These are phyloP conservation scores for Loripinus fragilis DNA, from an alignment of 2,888 invertebrate species.

Conservation along the genomic window DNA sequence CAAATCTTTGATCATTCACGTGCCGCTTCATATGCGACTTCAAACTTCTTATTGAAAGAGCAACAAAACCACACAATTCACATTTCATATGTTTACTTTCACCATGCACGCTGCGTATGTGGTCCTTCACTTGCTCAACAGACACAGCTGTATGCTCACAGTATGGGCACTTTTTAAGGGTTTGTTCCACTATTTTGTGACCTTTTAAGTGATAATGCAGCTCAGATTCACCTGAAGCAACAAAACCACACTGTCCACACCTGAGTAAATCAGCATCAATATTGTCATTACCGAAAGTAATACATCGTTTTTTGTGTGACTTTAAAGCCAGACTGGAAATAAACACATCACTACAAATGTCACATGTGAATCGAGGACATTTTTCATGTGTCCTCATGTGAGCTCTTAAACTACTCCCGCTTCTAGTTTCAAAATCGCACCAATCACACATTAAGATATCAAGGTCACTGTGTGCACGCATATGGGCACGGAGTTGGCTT, in stretches of 20 bases:
- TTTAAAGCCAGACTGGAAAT: conserved; percentile 58
- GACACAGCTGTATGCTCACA: conserved; percentile 70
- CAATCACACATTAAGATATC: conserved; percentile 75
- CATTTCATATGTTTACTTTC: conserved; percentile 73
- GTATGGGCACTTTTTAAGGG: conserved; percentile 68
- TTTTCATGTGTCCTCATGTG: conserved; percentile 65
- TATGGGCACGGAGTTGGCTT: conserved; percentile 82
- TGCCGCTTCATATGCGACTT: conserved; percentile 83
- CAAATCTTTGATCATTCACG: conserved; percentile 81
- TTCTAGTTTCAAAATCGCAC: conserved; percentile 78
- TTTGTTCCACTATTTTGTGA: conserved; percentile 39
- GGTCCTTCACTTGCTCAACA: conserved; percentile 63
- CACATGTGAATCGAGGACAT: conserved; percentile 67
- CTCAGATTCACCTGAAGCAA: conserved; percentile 60
- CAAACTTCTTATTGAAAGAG: conserved; percentile 79
- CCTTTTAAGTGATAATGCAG: conserved; percentile 66
- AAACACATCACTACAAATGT: conserved; percentile 63
- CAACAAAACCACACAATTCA: conserved; percentile 80
- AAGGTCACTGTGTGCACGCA: conserved; percentile 79
- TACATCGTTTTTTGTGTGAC: conserved; percentile 59
- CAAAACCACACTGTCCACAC: conserved; percentile 75
- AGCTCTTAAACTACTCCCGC: conserved; percentile 63
- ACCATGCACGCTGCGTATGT: conserved; percentile 59
- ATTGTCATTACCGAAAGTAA: conserved; percentile 39
- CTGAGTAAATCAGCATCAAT: conserved; percentile 21